Base-by-base conservation (phyloP, 2,888 invertebrate genomes). In the Drosophila percnosoma region DNA sequence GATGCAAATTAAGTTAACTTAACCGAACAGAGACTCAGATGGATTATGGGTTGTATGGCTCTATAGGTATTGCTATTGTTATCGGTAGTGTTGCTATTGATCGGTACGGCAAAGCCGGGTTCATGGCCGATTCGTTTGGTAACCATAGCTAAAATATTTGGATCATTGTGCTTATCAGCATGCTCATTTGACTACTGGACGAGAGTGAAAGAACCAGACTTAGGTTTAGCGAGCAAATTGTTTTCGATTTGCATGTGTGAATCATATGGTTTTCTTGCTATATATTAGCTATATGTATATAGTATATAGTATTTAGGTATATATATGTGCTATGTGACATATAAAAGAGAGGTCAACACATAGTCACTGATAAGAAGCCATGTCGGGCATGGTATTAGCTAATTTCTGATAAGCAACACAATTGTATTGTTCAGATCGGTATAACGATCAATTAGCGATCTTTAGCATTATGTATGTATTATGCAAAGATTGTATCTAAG, bases 131-230 rank as follows among this genome's bases (percentile, higher is more conserved):
- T 34, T 27, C 53, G 31, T 53, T 70, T 45, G 49, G 52, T 7
- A 60, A 45, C 40, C 51, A 64, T 15, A 4, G 21, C 31, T 11
- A 21, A 31, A 53, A 48, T 27, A 27, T 49, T 18, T 49, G 7
- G 13, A 73, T 55, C 66, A 68, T 36, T 60, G 40, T 4, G 53
- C 82, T 82, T 84, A 85, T 84, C 85, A 78, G 66, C 60, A 27
- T 27, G 59, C 65, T 76, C 79, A 80, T 66, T 61, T 80, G 81
- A 75, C 73, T 60, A 68, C n/a, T 29, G 10, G 27, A 4, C 13
- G 31, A 48, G 15, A 21, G 3, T 7, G 29, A 55, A 11, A 38
- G 24, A 54, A 10, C 40, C 63, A 64, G 68, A 83, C 68, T n/a
- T 10, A 42, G 67, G 66, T 36, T 67, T 21, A 68, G 52, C 29